These are phyloP conservation scores for Chrysomallon squamiferum DNA, from an alignment of 1,140 invertebrate genomes.

Conservation along the genomic window DNA sequence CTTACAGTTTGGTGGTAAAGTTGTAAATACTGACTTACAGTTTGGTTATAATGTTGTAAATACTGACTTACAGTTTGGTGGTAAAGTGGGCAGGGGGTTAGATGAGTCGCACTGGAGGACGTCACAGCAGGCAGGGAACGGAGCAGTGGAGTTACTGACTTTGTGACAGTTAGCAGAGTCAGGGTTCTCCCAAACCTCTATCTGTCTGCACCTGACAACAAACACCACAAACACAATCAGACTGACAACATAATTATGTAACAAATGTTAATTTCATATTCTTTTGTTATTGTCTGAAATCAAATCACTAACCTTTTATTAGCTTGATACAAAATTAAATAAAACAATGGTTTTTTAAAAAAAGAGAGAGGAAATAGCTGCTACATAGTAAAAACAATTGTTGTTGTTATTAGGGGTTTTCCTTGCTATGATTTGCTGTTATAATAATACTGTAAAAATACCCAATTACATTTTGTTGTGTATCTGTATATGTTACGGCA, in stretches of 20 bases:
- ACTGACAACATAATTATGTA: neutral
- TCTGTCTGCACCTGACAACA: slow-evolving; percentile 3
- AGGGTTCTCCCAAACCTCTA: neutral
- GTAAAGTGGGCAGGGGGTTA: neutral
- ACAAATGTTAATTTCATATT: neutral
- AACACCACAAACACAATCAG: neutral
- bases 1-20: neutral
- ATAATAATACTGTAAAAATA: too few species aligned
- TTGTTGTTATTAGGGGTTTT: too few species aligned
- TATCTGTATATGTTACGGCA: too few species aligned
- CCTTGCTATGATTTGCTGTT: too few species aligned
- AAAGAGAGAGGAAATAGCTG: neutral
- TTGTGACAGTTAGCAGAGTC: neutral
- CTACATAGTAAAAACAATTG: neutral
- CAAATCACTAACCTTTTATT: neutral
- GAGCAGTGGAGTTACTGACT: neutral
- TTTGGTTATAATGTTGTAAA: neutral
- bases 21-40: neutral
- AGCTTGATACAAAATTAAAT: neutral
- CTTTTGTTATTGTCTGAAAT: neutral
- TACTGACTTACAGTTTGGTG: neutral
- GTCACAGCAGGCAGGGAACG: neutral
- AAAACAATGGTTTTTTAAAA: neutral
- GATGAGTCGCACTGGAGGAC: neutral
- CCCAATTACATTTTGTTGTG: too few species aligned